A percentile compares a stretch with the other conserved stretches of the same genome.
Conservation (phyloP, 2,113 vertebrate genomes). For the Craseonycteris thonglongyai region DNA sequence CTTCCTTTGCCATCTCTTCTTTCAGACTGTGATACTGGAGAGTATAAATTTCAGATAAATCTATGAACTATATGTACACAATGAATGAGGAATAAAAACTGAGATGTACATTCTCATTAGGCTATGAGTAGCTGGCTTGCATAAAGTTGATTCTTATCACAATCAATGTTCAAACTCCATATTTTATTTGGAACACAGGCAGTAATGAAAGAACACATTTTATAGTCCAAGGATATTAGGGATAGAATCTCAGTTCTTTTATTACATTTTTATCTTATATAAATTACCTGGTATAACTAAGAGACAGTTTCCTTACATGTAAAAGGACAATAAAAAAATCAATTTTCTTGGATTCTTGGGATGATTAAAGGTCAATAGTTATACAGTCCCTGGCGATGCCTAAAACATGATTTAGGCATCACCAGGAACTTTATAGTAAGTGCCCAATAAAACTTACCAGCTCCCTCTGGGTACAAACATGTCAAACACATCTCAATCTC, state of each 20-base stretch:
- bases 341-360: not conserved
- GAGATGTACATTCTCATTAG: not conserved
- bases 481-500: not conserved
- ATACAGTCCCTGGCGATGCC: not conserved
- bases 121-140: not conserved
- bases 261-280: not conserved
- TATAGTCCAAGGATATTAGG: not conserved
- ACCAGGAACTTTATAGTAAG: too few relatives aligned
- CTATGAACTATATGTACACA: not conserved
- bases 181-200: not conserved
- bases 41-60: not conserved
- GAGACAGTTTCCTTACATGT: not conserved
- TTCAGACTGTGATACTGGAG: not conserved
- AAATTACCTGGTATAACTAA: not conserved
- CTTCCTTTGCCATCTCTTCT: not conserved
- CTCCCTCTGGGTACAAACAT: not conserved
- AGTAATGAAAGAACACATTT: not conserved
- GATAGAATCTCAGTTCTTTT: not conserved
- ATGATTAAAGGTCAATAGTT: constrained; percentile 1
- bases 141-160: not conserved
- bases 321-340: not conserved
- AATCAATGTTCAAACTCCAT: not conserved
- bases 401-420: too few relatives aligned
- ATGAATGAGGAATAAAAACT: not conserved
- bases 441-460: not conserved